These are phyloP conservation scores for Spodoptera littoralis DNA, from an alignment of 2,888 invertebrate genomes.

Conservation along the genomic window DNA sequence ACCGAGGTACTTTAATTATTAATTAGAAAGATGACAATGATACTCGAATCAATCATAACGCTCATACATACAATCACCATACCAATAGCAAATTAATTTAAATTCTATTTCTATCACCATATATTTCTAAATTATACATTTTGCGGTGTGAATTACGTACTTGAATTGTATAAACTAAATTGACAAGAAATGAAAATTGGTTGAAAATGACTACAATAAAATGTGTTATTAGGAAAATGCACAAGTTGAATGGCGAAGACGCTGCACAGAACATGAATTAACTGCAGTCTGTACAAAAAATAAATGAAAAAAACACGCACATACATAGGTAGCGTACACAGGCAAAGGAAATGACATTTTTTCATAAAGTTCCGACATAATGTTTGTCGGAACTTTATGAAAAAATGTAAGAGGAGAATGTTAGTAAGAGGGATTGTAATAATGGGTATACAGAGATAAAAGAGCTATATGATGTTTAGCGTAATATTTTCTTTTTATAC, in stretches of 20 bases:
- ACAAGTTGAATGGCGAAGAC: no score
- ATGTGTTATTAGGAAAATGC: no score
- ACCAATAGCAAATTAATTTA: conserved; percentile 1
- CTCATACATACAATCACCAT: not conserved
- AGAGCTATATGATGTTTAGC: no score
- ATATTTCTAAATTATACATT: conserved; percentile 12
- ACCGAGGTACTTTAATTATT: conserved; percentile 25
- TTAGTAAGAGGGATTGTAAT: conserved; percentile 14
- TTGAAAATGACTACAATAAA: no score
- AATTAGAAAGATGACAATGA: conserved; percentile 51
- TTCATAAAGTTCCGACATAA: conserved; percentile 19
- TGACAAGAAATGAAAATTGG: no score
- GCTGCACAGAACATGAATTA: not conserved
- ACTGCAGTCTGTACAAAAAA: conserved; percentile 7
- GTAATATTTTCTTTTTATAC: no score
- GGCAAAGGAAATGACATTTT: conserved; percentile 37
- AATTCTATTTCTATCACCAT: conserved; percentile 10
- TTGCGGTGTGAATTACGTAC: no score
- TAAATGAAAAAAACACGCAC: conserved; percentile 11
- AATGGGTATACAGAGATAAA: conserved; percentile 3
- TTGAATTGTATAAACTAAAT: no score
- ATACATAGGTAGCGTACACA: not conserved
- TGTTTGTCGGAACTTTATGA: no score
- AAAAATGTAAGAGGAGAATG: no score
- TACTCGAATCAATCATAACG: conserved; percentile 54